phyloP scores from a whole-genome alignment of 2,113 vertebrate genomes.

The Corydoras maculifer region DNA sequence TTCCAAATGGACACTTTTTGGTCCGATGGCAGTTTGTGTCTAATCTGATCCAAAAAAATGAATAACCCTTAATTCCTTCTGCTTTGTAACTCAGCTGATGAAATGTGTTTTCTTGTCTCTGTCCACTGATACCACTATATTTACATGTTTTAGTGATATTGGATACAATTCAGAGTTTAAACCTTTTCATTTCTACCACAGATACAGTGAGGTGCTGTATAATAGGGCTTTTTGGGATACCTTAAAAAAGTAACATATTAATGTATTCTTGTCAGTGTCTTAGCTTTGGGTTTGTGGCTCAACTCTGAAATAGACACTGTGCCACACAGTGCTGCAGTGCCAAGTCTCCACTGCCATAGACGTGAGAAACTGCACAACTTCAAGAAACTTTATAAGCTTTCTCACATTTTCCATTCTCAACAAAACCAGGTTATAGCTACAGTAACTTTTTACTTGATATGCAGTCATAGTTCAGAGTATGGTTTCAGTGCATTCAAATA shows the following conservation, averaged over 20 bases:
- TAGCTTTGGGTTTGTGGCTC: slow-evolving; percentile 2
- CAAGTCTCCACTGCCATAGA: slow-evolving; percentile 18
- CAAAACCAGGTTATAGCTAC: too few relatives aligned
- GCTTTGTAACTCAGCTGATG: not conserved
- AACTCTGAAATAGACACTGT: slow-evolving; percentile 14
- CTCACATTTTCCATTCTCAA: slow-evolving; percentile 5
- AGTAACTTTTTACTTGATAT: too few relatives aligned
- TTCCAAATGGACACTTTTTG: slow-evolving; percentile 16
- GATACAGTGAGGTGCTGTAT: not conserved
- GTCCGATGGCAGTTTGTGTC: slow-evolving; percentile 28
- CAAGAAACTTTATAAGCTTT: not conserved
- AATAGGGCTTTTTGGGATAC: too few relatives aligned
- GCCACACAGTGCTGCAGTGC: slow-evolving; percentile 10
- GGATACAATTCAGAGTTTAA: not conserved
- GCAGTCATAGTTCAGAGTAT: too few relatives aligned
- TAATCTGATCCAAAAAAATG: slow-evolving; percentile 21
- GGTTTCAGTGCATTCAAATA: too few relatives aligned
- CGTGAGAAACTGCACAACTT: slow-evolving; percentile 31
- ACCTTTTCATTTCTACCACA: not conserved
- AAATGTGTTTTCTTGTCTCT: slow-evolving; percentile 3
- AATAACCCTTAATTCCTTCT: not conserved
- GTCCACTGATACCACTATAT: not conserved
- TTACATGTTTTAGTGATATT: too few relatives aligned
- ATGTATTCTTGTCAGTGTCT: not conserved
- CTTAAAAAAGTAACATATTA: too few relatives aligned